phyloP scores from a whole-genome alignment of 2,113 vertebrate genomes.

The Laticauda laticaudata region DNA sequence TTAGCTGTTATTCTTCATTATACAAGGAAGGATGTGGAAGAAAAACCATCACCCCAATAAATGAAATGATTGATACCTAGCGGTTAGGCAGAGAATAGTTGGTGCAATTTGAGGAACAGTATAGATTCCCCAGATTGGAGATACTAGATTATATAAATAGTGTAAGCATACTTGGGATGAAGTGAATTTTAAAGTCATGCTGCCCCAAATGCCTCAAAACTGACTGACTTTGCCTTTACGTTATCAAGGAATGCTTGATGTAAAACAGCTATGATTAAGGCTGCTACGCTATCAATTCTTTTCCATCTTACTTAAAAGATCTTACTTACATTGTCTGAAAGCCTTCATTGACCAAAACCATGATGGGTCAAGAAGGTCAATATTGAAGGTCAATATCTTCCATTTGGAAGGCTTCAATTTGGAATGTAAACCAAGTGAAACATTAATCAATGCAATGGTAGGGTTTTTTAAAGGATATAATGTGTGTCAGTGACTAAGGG shows the following conservation, averaged over 20 bases:
- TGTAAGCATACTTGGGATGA: neutral
- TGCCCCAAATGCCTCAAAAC: neutral
- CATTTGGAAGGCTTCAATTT: neutral
- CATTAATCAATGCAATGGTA: neutral
- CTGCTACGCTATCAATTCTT: neutral
- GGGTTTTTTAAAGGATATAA: neutral
- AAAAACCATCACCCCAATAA: conserved; percentile 27
- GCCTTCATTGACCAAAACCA: neutral
- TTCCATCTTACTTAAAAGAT: neutral
- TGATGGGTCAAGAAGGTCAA: neutral
- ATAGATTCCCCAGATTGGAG: neutral
- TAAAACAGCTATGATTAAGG: neutral
- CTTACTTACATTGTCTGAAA: neutral
- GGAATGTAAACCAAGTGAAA: neutral
- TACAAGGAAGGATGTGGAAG: conserved; percentile 45
- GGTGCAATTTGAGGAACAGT: neutral
- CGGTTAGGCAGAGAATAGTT: neutral
- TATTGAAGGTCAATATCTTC: neutral
- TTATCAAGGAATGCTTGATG: neutral
- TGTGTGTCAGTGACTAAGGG: neutral
- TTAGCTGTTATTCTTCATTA: conserved; percentile 58
- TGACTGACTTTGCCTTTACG: neutral
- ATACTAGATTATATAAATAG: neutral
- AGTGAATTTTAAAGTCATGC: neutral
- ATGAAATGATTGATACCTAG: conserved; percentile 30